Conservation (phyloP, 1,140 invertebrate genomes). For the Aphelenchoides avenae region DNA sequence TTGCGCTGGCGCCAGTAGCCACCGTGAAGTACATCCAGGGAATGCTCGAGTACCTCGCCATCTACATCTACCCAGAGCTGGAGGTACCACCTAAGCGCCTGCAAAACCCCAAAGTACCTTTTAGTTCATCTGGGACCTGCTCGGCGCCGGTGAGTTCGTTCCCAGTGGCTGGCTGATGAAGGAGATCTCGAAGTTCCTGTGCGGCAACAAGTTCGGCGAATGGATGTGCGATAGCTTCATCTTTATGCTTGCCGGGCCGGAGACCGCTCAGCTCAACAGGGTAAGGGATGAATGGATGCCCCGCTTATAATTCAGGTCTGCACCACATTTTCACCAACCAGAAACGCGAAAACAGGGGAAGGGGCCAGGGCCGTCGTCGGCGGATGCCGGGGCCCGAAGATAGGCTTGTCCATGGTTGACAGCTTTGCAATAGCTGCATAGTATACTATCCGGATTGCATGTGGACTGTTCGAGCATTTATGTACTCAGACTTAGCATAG, state of each 20-base stretch:
- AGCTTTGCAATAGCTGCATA: too few relatives aligned
- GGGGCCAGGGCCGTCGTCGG: too few relatives aligned
- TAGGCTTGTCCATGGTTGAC: too few relatives aligned
- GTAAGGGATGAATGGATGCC: too few relatives aligned
- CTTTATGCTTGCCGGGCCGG: conserved; percentile 41
- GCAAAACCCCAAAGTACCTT: conserved; percentile 1
- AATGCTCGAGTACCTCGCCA: conserved; percentile 36
- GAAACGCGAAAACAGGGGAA: too few relatives aligned
- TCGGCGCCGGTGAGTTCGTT: conserved; percentile 37
- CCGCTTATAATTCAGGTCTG: too few relatives aligned
- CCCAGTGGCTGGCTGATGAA: conserved; percentile 33
- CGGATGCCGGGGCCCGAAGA: too few relatives aligned
- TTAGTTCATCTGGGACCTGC: too few relatives aligned
- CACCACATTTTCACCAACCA: too few relatives aligned
- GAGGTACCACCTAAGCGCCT: conserved; percentile 8
- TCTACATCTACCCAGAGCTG: conserved; percentile 28
- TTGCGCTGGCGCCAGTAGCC: conserved; percentile 52
- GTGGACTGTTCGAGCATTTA: too few relatives aligned
- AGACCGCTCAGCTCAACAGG: conserved; percentile 33
- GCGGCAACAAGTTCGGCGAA: conserved; percentile 26
- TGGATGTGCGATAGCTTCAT: conserved; percentile 39
- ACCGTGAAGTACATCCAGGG: conserved; percentile 45
- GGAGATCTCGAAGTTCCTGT: conserved; percentile 27
- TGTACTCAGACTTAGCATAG: too few relatives aligned
- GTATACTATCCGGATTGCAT: too few relatives aligned